These are phyloP conservation scores for Leucophenga maculata DNA, from an alignment of 2,888 invertebrate species.

Conservation along the genomic window DNA sequence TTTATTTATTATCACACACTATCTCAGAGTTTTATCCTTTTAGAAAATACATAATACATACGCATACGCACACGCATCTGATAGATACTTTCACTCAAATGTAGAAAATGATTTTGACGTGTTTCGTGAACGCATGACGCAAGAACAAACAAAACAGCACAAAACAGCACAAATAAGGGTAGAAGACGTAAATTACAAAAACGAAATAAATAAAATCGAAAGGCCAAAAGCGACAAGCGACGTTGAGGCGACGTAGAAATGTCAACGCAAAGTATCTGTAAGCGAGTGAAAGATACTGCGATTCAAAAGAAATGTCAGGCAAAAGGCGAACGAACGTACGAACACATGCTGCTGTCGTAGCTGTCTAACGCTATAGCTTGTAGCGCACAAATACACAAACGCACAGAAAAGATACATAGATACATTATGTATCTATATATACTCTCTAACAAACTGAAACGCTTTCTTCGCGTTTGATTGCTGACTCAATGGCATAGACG, in stretches of 20 bases:
- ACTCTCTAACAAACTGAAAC: slow-evolving; percentile 18
- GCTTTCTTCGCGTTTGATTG: slow-evolving; percentile 24
- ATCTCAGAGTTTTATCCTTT: slow-evolving; percentile 26
- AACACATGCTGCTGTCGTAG: slow-evolving; percentile 9
- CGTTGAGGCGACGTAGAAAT: slow-evolving; percentile 35
- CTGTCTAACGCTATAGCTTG: background rate
- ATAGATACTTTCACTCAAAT: slow-evolving; percentile 59
- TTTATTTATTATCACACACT: slow-evolving; percentile 60
- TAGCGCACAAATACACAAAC: slow-evolving; percentile 35
- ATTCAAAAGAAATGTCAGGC: slow-evolving; percentile 17
- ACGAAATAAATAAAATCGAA: slow-evolving; percentile 24
- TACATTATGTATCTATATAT: slow-evolving; percentile 31
- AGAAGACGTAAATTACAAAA: slow-evolving; percentile 40
- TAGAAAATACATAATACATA: slow-evolving; percentile 19
- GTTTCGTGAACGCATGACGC: slow-evolving; percentile 48
- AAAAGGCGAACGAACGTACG: too few relatives aligned
- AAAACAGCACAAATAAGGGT: slow-evolving; percentile 23
- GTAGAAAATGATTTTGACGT: slow-evolving; percentile 55
- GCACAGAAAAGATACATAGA: slow-evolving; percentile 58
- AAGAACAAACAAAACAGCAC: slow-evolving; percentile 30
- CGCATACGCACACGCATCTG: slow-evolving; percentile 45
- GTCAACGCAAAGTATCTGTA: slow-evolving; percentile 58
- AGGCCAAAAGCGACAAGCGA: slow-evolving; percentile 23
- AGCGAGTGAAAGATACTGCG: background rate
- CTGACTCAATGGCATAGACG: slow-evolving; percentile 17